phyloP scores from a whole-genome alignment of 2,797 vertebrate species.

The Trachurus trachurus region DNA sequence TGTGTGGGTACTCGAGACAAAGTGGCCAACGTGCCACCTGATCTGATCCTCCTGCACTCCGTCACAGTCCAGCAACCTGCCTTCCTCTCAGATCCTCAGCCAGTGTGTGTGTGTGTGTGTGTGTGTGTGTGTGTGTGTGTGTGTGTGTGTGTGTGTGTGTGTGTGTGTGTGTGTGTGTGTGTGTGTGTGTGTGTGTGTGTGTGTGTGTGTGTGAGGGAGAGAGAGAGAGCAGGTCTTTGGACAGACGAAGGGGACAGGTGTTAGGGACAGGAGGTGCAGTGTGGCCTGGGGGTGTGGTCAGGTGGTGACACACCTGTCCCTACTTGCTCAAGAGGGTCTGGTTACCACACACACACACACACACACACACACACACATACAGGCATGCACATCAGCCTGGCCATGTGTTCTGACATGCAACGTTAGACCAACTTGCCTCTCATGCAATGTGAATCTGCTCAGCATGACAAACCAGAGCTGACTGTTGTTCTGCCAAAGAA shows the following conservation, averaged over 20 bases:
- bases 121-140: conserved; percentile 44
- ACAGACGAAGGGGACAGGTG: conserved; percentile 84
- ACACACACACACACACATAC: conserved; percentile 39
- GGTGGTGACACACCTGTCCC: conserved; percentile 86
- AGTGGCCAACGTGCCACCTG: conserved; percentile 55
- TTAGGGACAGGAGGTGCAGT: conserved; percentile 86
- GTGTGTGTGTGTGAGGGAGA: conserved; percentile 39
- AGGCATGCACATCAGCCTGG: conserved; percentile 62
- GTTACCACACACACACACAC: conserved; percentile 64
- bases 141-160: conserved; percentile 46
- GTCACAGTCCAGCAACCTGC: conserved; percentile 78
- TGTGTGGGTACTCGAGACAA: conserved; percentile 72
- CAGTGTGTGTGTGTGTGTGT: conserved; percentile 44
- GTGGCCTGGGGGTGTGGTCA: conserved; percentile 81
- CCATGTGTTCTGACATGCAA: conserved; percentile 76
- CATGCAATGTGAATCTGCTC: conserved; percentile 53
- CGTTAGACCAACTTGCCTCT: conserved; percentile 47
- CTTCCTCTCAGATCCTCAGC: conserved; percentile 48
- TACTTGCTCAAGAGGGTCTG: conserved; percentile 72
- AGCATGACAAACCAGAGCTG: conserved; percentile 28
- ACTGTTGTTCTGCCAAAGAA: conserved; percentile 43
- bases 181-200: conserved; percentile 46
- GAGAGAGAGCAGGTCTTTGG: conserved; percentile 55
- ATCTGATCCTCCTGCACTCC: conserved; percentile 45
- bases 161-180: conserved; percentile 42